Evolutionary conservation across 2,888 invertebrate genomes (phyloP).

Genomic region (Agrotis ipsilon): DNA sequence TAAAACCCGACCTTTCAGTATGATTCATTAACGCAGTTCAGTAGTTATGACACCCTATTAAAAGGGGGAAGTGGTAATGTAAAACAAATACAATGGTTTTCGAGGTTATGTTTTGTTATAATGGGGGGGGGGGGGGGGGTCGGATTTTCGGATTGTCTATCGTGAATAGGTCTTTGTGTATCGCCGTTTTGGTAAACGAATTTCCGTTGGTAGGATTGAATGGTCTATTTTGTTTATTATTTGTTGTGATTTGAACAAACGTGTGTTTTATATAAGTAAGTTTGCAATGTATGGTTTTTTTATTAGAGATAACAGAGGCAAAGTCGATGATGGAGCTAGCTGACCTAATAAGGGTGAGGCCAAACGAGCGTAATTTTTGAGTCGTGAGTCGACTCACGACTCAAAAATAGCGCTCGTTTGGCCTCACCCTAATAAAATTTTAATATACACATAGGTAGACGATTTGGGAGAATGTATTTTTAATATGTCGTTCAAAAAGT

Average conservation of each 20-base stretch:
- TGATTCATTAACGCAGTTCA: conserved; percentile 75
- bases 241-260: background rate
- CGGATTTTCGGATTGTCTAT: conserved; percentile 15
- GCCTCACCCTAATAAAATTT: too few relatives aligned
- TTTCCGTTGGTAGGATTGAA: background rate
- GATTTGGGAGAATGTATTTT: too few relatives aligned
- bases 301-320: too few relatives aligned
- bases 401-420: too few relatives aligned
- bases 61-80: conserved; percentile 65
- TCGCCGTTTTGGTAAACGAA: conserved; percentile 22
- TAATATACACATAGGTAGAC: too few relatives aligned
- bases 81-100: conserved; percentile 70
- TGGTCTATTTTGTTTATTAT: background rate
- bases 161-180: conserved; percentile 35
- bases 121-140: conserved; percentile 10
- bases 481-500: too few relatives aligned
- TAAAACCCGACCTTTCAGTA: conserved; percentile 72
- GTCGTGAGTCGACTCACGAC: too few relatives aligned
- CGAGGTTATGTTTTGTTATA: conserved; percentile 44
- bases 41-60: conserved; percentile 77
- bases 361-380: too few relatives aligned
- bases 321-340: too few relatives aligned
- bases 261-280: background rate
- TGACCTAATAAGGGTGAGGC: too few relatives aligned
- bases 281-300: background rate